Conservation (phyloP, 64 coral and sea anemone species). For the Stichodactyla helianthus region DNA sequence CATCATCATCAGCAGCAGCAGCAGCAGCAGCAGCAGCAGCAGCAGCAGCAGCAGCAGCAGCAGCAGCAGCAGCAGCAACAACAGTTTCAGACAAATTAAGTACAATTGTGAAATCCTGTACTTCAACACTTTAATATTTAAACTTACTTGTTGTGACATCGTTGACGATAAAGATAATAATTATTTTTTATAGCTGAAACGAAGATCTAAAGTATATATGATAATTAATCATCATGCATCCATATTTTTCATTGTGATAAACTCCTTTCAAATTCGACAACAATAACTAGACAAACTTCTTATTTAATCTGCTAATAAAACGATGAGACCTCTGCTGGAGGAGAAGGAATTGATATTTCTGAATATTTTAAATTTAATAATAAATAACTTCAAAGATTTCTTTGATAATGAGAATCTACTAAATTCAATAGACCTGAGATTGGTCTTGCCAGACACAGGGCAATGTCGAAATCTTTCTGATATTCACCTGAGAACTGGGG, state of each 20-base stretch:
- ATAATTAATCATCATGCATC: neutral
- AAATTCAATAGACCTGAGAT: neutral
- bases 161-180: no score
- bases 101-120: no score
- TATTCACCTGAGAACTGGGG: neutral
- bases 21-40: no score
- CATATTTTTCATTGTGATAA: neutral
- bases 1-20: no score
- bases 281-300: neutral
- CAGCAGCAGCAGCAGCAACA: no score
- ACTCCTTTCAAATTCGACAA: neutral
- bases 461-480: neutral
- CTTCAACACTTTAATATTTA: no score
- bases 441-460: neutral
- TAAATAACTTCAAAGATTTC: constrained; percentile 4
- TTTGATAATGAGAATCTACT: neutral
- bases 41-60: no score
- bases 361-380: constrained; percentile 5
- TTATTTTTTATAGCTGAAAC: no score
- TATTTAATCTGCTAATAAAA: neutral
- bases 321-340: neutral
- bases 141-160: no score
- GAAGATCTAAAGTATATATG: no score
- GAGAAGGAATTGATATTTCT: neutral
- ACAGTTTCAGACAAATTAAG: no score